Conservation (phyloP, 2,888 invertebrate genomes). For the Dromius quadrimaculatus region DNA sequence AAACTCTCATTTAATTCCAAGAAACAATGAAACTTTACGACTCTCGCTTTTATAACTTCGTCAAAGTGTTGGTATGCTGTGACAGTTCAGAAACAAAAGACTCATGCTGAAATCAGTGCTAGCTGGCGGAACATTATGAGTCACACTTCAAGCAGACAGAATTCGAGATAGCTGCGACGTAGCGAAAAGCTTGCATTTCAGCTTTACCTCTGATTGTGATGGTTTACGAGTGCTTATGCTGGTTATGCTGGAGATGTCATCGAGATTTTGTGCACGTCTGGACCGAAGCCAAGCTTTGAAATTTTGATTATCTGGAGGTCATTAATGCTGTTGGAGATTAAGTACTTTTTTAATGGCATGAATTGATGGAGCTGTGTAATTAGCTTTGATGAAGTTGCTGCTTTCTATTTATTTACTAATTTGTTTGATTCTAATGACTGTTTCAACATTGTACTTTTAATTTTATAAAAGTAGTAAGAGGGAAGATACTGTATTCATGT, state of each 20-base stretch:
- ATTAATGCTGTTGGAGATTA: neutral
- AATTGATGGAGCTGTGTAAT: neutral
- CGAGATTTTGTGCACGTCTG: slow-evolving; percentile 7
- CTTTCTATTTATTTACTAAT: too few species aligned
- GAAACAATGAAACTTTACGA: slow-evolving; percentile 29
- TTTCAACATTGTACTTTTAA: too few species aligned
- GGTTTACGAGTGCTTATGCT: slow-evolving; percentile 2
- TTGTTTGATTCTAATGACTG: too few species aligned
- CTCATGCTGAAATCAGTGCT: neutral
- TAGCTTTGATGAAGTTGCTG: too few species aligned
- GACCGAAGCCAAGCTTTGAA: neutral
- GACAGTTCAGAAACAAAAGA: slow-evolving; percentile 24
- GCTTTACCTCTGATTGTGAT: neutral
- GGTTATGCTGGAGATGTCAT: slow-evolving; percentile 22
- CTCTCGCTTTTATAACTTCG: slow-evolving; percentile 6
- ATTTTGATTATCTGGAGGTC: neutral
- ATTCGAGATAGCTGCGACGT: neutral
- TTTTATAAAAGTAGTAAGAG: too few species aligned
- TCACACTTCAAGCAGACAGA: neutral
- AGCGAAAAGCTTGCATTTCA: slow-evolving; percentile 1
- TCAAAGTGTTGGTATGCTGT: slow-evolving; percentile 18
- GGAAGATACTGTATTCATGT: too few species aligned
- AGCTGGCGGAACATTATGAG: neutral
- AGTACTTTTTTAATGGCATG: neutral
- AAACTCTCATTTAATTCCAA: slow-evolving; percentile 25